These are phyloP conservation scores for Aix galericulata DNA, from an alignment of 2,113 vertebrate species.

Conservation along the genomic window DNA sequence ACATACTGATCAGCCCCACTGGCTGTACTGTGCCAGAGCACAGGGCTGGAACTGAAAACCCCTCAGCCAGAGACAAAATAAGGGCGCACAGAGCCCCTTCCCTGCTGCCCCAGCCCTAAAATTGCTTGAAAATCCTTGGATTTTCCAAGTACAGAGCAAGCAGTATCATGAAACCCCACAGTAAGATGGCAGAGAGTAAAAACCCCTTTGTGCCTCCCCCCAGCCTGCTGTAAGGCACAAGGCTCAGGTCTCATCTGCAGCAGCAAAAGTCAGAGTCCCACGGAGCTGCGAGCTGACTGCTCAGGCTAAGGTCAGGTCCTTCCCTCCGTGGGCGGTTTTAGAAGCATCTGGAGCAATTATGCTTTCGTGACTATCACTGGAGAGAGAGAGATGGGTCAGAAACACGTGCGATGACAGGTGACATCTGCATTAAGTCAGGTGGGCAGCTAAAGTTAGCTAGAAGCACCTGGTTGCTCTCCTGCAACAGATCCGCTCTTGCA, in stretches of 20 bases:
- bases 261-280: neutral
- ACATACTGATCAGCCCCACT: neutral
- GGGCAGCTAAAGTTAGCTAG: neutral
- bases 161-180: neutral
- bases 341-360: slow-evolving; percentile 14
- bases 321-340: accelerated
- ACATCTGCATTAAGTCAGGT: neutral
- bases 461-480: neutral
- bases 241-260: neutral
- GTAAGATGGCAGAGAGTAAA: neutral
- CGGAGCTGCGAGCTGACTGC: neutral
- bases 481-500: neutral
- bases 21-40: neutral
- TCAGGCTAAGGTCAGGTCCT: neutral
- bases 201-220: neutral
- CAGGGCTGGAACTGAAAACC: neutral
- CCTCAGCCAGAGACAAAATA: neutral
- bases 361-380: neutral
- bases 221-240: accelerated
- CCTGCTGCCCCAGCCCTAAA: neutral
- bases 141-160: neutral
- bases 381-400: neutral
- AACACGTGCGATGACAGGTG: neutral
- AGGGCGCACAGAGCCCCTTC: neutral
- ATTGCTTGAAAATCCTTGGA: neutral